These are phyloP conservation scores for Ethmia dodecea DNA, from an alignment of 2,888 invertebrate genomes.

Conservation along the genomic window DNA sequence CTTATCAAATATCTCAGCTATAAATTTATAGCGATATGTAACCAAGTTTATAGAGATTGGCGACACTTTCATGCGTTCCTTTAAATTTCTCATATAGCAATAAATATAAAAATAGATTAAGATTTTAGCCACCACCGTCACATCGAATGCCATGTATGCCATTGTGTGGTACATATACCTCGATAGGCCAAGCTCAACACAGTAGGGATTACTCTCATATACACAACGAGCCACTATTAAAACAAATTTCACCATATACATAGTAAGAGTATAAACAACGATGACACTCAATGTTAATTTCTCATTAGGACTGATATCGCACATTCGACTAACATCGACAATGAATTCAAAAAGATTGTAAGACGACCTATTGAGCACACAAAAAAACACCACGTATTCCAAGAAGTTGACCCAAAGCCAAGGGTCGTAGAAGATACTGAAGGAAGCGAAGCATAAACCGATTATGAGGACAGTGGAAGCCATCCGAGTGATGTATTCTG, in stretches of 20 bases:
- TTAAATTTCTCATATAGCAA: slow-evolving; percentile 5
- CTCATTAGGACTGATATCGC: too few relatives aligned
- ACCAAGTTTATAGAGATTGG: background rate
- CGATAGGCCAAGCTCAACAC: too few relatives aligned
- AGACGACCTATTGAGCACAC: background rate
- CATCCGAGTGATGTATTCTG: background rate
- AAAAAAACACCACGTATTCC: slow-evolving; percentile 5
- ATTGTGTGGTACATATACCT: too few relatives aligned
- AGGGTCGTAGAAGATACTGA: background rate
- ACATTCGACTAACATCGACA: too few relatives aligned
- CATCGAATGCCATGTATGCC: too few relatives aligned
- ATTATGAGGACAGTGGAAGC: background rate
- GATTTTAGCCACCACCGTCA: slow-evolving; percentile 4
- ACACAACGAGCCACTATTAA: too few relatives aligned
- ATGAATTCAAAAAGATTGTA: slow-evolving; percentile 5
- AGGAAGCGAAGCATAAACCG: background rate
- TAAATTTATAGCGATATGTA: background rate
- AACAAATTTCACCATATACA: too few relatives aligned
- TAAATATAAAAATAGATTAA: slow-evolving; percentile 4
- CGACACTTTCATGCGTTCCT: background rate
- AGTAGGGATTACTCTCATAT: too few relatives aligned
- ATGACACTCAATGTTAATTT: too few relatives aligned
- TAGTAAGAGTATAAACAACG: too few relatives aligned
- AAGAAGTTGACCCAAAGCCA: slow-evolving; percentile 1
- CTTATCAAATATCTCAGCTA: slow-evolving; percentile 4